Percentiles rank a stretch among this genome's conserved stretches.
These are phyloP conservation scores for Leucophenga maculata DNA, from an alignment of 2,888 invertebrate species.

Conservation along the genomic window DNA sequence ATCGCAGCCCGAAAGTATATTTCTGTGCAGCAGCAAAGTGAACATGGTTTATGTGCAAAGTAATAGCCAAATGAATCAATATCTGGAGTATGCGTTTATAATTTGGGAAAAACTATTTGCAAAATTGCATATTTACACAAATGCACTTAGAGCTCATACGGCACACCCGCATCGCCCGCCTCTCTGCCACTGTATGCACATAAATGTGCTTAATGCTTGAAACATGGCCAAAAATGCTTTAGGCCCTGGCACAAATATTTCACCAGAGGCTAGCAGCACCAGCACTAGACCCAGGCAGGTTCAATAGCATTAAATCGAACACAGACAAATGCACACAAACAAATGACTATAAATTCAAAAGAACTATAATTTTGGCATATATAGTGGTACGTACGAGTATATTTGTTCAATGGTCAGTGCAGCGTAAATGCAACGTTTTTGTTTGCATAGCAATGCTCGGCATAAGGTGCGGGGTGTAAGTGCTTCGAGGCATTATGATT, in stretches of 20 bases:
- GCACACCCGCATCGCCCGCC: not conserved
- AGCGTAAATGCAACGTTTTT: too few relatives aligned
- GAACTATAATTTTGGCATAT: constrained; percentile 65
- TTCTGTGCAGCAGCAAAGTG: too few relatives aligned
- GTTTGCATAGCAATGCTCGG: too few relatives aligned
- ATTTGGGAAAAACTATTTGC: constrained; percentile 5
- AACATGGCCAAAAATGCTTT: constrained; percentile 18
- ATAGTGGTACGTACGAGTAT: constrained; percentile 29
- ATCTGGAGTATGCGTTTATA: too few relatives aligned
- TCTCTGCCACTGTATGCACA: not conserved
- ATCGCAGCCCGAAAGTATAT: too few relatives aligned
- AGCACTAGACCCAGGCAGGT: not conserved
- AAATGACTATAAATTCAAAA: constrained; percentile 64
- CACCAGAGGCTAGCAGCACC: too few relatives aligned
- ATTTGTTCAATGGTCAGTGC: too few relatives aligned
- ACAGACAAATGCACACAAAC: constrained; percentile 29
- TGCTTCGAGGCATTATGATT: too few relatives aligned
- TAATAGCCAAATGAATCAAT: too few relatives aligned
- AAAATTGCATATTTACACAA: constrained; percentile 23
- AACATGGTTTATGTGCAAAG: too few relatives aligned
- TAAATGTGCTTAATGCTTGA: constrained; percentile 21
- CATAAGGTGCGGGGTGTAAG: too few relatives aligned
- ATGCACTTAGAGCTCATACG: constrained; percentile 15
- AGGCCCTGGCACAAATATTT: too few relatives aligned
- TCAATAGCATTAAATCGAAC: constrained; percentile 4